phyloP scores from a whole-genome alignment of 2,113 vertebrate genomes.

The Ceratotherium simum region DNA sequence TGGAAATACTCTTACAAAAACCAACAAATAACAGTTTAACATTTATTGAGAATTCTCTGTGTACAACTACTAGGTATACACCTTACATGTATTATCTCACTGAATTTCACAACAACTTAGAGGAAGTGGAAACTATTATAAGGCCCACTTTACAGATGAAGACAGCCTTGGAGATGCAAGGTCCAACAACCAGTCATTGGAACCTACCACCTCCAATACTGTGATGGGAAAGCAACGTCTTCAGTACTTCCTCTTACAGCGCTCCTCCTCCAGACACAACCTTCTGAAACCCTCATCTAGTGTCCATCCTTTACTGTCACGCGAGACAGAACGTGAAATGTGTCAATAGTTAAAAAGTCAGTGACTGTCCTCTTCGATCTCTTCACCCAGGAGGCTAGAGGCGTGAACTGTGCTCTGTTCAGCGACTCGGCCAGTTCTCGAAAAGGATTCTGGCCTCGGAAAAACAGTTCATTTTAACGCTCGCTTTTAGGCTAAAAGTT shows the following conservation, averaged over 20 bases:
- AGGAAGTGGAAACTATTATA: background rate
- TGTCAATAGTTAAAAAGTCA: background rate
- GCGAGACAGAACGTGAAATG: background rate
- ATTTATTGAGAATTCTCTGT: background rate
- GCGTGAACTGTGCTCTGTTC: background rate
- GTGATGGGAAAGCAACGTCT: background rate
- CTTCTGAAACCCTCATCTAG: background rate
- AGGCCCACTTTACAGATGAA: background rate
- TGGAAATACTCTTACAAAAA: background rate
- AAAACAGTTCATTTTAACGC: background rate
- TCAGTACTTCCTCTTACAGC: background rate
- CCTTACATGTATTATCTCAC: background rate
- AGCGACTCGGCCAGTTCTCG: background rate
- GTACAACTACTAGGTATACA: background rate
- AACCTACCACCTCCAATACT: background rate
- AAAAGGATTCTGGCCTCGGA: background rate
- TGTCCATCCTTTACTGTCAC: background rate
- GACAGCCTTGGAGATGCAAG: background rate
- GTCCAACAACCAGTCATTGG: background rate
- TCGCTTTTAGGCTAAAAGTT: background rate
- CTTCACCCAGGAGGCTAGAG: background rate
- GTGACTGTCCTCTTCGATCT: fast-evolving
- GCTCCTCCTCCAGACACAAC: background rate
- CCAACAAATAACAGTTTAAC: background rate
- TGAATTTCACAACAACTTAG: background rate